These are phyloP conservation scores for Exocentrus adspersus DNA, from an alignment of 2,888 invertebrate genomes.

Conservation along the genomic window DNA sequence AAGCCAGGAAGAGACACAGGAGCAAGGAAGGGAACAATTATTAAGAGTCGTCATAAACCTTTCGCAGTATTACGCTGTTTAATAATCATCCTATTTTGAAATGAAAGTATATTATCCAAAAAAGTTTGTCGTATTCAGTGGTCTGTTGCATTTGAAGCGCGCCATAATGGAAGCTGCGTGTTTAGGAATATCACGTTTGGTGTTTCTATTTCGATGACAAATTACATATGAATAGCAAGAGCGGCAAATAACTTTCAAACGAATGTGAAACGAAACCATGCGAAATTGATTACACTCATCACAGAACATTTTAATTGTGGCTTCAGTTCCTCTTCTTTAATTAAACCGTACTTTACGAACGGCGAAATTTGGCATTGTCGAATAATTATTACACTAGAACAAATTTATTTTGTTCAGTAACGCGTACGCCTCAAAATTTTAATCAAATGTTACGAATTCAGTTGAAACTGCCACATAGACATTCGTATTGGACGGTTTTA, in stretches of 20 bases:
- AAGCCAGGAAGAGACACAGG: too few species aligned
- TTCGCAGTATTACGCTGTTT: too few species aligned
- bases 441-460: not conserved
- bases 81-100: too few species aligned
- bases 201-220: not conserved
- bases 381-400: not conserved
- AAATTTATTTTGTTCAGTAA: not conserved
- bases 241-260: not conserved
- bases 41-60: too few species aligned
- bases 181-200: too few species aligned
- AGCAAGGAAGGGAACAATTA: too few species aligned
- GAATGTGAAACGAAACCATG: not conserved
- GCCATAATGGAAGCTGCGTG: too few species aligned
- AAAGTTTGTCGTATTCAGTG: too few species aligned
- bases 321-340: slow-evolving; percentile 4
- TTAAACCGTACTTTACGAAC: slow-evolving; percentile 4
- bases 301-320: not conserved
- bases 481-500: not conserved
- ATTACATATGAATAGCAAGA: not conserved
- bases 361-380: slow-evolving; percentile 1
- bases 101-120: too few species aligned
- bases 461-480: not conserved
- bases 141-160: too few species aligned
- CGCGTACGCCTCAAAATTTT: not conserved
- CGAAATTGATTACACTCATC: not conserved